Base-by-base conservation (phyloP, 2,888 invertebrate species). In the Tromatobia lineatoria region DNA sequence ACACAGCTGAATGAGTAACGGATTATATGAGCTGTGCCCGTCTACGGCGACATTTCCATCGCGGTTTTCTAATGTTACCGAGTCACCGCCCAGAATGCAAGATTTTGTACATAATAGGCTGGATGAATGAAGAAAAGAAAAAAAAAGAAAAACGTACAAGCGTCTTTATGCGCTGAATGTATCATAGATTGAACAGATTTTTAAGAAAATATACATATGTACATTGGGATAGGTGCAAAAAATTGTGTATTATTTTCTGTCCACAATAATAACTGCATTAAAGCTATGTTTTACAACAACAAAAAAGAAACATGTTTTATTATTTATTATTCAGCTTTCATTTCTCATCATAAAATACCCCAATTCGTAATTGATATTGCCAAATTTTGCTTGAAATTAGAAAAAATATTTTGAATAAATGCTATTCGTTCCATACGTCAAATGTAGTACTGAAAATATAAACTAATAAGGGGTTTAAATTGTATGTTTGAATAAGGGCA, bases 41-140 rank as follows among this genome's bases (percentile, higher is more conserved):
- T 67, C 23, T 23, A 47, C 10, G 34, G 67, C 15, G 34, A 66
- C 34, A 54, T 64, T 74, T 50, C 15, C 29, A 57, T 74, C 64
- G 6, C 54, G 42, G 29, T 69, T 64, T 70, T 47, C 18, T n/a
- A 64, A 38, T 38, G 23, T 38, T 20, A 15, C 20, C 11, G 23
- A 42, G 61, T 52, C 57, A 45, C 25, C 29, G 54, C 54, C 25
- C 70, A 74, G 15, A 61, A 0, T 69, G 50, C 50, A 54, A 73
- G 8, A 77, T 76, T 78, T 25, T 67, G 59, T 85, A 83, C 74
- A 29, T 81, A 78, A 47, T 70, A 80, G 42, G 38, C 75, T 73
- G 64, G 25, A 78, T 29, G 64, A 69, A 74, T 50, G 74, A 77
- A 50, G 45, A 20, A 59, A n/a, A n/a, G n/a, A n/a, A n/a, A n/a